These are phyloP conservation scores for Piscicola geometra DNA, from an alignment of 2,888 invertebrate species.

Conservation along the genomic window DNA sequence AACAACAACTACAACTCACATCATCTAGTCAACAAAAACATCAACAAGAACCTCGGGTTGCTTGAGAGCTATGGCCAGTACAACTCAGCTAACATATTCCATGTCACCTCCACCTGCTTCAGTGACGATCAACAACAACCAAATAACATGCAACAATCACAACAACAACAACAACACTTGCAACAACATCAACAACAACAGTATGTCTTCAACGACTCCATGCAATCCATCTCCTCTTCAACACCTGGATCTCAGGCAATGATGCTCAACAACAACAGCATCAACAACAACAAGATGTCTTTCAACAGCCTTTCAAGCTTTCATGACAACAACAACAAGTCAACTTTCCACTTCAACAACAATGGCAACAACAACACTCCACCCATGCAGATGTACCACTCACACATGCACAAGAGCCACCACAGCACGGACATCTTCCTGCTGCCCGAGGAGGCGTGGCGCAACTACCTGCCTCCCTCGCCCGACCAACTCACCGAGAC, in stretches of 20 bases:
- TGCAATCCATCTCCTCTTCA: neutral
- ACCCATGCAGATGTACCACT: neutral
- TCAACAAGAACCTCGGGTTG: neutral
- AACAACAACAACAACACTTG: slow-evolving; percentile 9
- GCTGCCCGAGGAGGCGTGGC: slow-evolving; percentile 31
- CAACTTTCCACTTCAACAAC: neutral
- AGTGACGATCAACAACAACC: too few species aligned
- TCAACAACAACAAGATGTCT: neutral
- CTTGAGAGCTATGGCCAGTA: neutral
- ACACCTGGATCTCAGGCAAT: neutral
- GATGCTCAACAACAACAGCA: neutral
- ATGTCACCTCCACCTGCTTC: neutral
- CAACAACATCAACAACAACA: slow-evolving; percentile 17
- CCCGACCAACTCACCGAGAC: slow-evolving; percentile 27
- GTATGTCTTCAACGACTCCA: neutral
- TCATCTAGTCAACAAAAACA: neutral
- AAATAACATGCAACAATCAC: neutral
- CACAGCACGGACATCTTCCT: slow-evolving; percentile 5
- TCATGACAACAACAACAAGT: neutral
- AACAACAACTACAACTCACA: neutral
- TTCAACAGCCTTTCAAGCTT: neutral
- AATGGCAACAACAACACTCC: slow-evolving; percentile 10
- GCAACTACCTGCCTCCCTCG: slow-evolving; percentile 28
- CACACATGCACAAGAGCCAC: neutral
- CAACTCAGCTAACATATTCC: neutral